Conservation (phyloP, 2,797 vertebrate species). For the Sibirionetta formosa region DNA sequence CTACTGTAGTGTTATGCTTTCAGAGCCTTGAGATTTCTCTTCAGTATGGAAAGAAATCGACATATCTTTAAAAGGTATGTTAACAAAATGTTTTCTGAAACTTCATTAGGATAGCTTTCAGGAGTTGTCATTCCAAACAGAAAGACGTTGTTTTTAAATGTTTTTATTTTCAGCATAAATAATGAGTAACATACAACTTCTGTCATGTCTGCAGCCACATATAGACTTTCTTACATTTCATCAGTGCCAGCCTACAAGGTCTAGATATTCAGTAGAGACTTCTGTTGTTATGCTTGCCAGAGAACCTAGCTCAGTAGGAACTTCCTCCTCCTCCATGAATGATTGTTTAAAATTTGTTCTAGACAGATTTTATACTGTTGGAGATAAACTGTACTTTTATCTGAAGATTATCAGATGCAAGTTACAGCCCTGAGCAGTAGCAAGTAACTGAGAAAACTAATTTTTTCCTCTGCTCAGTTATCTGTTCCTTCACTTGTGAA, state of each 20-base stretch:
- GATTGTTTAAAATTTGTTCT: neutral
- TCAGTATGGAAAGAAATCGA: slow-evolving; percentile 92
- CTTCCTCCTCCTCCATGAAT: neutral
- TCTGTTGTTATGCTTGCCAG: rapidly evolving
- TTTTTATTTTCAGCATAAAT: neutral
- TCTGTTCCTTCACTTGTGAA: neutral
- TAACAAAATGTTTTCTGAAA: neutral
- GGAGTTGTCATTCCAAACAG: neutral
- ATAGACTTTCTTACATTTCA: neutral
- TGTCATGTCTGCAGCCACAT: neutral
- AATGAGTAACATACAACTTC: neutral
- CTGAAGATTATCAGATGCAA: neutral
- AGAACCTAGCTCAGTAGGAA: neutral
- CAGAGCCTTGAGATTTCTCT: slow-evolving; percentile 92
- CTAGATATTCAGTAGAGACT: neutral
- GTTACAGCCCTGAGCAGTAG: neutral
- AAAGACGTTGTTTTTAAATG: neutral
- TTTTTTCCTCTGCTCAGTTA: neutral
- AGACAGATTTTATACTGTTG: neutral
- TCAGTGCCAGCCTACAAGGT: neutral
- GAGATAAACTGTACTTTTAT: neutral
- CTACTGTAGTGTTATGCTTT: slow-evolving; percentile 89
- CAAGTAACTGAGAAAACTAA: neutral
- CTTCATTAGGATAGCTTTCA: neutral
- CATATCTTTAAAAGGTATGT: slow-evolving; percentile 92